Percentiles rank a stretch among this genome's conserved stretches.
phyloP scores from a whole-genome alignment of 1,140 invertebrate species.

The Trypoxylus dichotomus region DNA sequence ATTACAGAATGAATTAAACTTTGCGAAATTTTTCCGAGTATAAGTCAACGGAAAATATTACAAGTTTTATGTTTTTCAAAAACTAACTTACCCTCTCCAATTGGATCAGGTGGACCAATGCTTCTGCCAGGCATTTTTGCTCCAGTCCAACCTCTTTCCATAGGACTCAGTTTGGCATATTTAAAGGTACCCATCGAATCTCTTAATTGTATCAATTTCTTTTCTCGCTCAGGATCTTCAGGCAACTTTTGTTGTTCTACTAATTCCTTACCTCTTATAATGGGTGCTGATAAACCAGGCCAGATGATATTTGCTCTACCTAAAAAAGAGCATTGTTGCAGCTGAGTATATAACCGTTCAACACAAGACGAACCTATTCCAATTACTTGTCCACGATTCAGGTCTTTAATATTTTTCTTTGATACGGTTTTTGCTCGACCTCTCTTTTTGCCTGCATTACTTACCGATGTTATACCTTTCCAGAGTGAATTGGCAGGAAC shows the following conservation, averaged over 20 bases:
- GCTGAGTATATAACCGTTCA: slow-evolving; percentile 6
- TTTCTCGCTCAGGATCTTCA: slow-evolving; percentile 71
- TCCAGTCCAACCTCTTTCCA: slow-evolving; percentile 90
- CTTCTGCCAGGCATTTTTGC: slow-evolving; percentile 78
- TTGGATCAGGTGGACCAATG: slow-evolving; percentile 83
- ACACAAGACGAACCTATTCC: slow-evolving; percentile 67
- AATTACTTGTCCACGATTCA: slow-evolving; percentile 89
- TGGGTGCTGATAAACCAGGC: slow-evolving; percentile 87
- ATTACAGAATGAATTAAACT: too few relatives aligned
- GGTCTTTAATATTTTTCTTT: slow-evolving; percentile 73
- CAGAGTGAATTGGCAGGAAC: slow-evolving; percentile 83
- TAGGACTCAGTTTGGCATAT: slow-evolving; percentile 67
- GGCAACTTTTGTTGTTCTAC: slow-evolving; percentile 70
- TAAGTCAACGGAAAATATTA: too few relatives aligned
- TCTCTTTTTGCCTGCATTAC: slow-evolving; percentile 92
- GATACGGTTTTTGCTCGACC: slow-evolving; percentile 86
- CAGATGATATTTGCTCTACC: slow-evolving; percentile 81
- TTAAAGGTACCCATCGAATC: slow-evolving; percentile 69
- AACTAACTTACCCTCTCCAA: slow-evolving; percentile 66
- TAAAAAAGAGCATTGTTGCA: slow-evolving; percentile 30
- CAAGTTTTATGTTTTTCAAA: too few relatives aligned
- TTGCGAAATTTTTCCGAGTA: too few relatives aligned
- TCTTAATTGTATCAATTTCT: slow-evolving; percentile 70
- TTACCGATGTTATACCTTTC: slow-evolving; percentile 93
- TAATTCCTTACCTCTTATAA: slow-evolving; percentile 77